Evolutionary conservation across 1,140 invertebrate species (phyloP).

Genomic region (Saccostrea cuccullata): DNA sequence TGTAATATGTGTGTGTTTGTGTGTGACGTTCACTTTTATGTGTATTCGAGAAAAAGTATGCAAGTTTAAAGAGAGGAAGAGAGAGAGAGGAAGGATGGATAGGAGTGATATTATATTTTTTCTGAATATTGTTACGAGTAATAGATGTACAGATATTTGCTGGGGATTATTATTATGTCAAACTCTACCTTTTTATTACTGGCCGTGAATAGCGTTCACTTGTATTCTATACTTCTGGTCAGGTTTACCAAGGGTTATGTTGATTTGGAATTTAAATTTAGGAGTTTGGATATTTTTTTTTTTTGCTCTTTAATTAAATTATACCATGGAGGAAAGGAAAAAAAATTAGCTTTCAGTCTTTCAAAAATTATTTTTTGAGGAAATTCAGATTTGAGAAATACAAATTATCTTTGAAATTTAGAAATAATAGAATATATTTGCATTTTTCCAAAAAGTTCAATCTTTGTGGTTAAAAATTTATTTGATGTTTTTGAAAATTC

Average conservation of each 20-base stretch:
- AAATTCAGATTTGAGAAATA: background rate
- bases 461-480: background rate
- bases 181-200: too few species aligned
- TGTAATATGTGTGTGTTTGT: conserved; percentile 12
- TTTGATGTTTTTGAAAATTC: background rate
- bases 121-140: conserved; percentile 16
- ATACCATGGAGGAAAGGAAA: too few species aligned
- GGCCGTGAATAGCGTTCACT: too few species aligned
- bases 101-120: background rate
- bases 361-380: too few species aligned
- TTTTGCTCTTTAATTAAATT: too few species aligned
- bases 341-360: too few species aligned
- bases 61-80: background rate
- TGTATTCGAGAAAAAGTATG: conserved; percentile 1
- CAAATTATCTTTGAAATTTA: background rate
- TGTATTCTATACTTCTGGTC: too few species aligned
- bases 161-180: background rate
- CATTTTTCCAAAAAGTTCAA: background rate
- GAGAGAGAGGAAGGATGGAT: background rate
- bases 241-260: too few species aligned
- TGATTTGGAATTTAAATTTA: too few species aligned
- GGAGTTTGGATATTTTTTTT: too few species aligned
- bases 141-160: background rate
- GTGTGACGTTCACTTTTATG: background rate
- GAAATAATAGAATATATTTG: background rate